These are phyloP conservation scores for Rhysida immarginata DNA, from an alignment of 1,140 invertebrate genomes.

Conservation along the genomic window DNA sequence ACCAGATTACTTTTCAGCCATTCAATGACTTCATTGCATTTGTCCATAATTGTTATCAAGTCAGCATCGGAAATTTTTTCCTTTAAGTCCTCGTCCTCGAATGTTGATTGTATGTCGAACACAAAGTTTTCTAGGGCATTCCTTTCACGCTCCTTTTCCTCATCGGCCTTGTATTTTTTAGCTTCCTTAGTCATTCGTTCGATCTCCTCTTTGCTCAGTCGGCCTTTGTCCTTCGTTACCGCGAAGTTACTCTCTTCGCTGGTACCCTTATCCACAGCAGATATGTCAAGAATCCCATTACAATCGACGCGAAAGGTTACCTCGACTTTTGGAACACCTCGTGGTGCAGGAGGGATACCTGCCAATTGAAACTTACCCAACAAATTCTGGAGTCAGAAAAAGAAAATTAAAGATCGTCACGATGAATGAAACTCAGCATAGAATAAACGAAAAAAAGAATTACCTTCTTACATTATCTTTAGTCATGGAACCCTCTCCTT, in stretches of 20 bases:
- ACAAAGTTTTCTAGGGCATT: conserved; percentile 5
- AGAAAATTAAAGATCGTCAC: neutral
- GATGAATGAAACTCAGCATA: neutral
- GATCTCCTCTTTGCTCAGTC: conserved; percentile 43
- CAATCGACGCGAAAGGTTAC: conserved; percentile 34
- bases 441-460: too few species aligned
- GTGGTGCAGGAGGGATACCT: conserved; percentile 83
- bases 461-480: too few species aligned
- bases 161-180: conserved; percentile 41
- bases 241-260: conserved; percentile 45
- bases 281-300: conserved; percentile 35
- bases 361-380: conserved; percentile 87
- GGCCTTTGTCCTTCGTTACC: conserved; percentile 46
- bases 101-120: neutral
- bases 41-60: neutral
- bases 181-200: conserved; percentile 47
- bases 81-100: conserved; percentile 30
- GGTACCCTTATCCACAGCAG: conserved; percentile 44
- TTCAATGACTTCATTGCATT: neutral
- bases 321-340: conserved; percentile 41
- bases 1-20: conserved; percentile 34
- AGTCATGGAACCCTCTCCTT: conserved; percentile 85
- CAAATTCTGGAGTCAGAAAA: conserved; percentile 52
- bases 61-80: neutral
- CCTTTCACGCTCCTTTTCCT: conserved; percentile 35